Conservation (phyloP, 2,888 invertebrate genomes). For the Ophion obscuratus region DNA sequence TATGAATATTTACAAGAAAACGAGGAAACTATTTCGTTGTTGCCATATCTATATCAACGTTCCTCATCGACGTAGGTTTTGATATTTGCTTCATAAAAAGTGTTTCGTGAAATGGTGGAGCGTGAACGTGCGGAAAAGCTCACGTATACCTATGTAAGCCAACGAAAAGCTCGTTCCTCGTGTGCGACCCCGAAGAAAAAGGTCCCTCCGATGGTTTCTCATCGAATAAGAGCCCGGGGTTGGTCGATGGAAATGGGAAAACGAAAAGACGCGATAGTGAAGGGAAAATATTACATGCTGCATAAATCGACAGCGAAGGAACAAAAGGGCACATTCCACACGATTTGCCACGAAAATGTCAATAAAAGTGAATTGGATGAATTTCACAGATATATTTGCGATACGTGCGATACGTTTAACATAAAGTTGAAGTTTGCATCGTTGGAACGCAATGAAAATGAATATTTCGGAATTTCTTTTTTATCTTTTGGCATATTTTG, state of each 20-base stretch:
- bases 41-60: constrained; percentile 48
- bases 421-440: not conserved
- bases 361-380: not conserved
- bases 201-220: constrained; percentile 44
- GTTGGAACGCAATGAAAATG: too few species aligned
- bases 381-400: not conserved
- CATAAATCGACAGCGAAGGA: not conserved
- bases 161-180: constrained; percentile 29
- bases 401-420: not conserved
- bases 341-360: constrained; percentile 38
- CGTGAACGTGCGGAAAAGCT: constrained; percentile 42
- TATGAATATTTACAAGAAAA: constrained; percentile 27
- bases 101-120: constrained; percentile 35
- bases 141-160: constrained; percentile 26
- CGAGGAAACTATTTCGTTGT: constrained; percentile 41
- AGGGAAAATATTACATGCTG: constrained; percentile 10
- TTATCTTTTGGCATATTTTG: too few species aligned
- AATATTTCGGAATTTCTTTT: too few species aligned
- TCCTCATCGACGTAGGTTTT: constrained; percentile 33
- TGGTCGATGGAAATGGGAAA: constrained; percentile 37
- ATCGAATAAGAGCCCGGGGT: constrained; percentile 11
- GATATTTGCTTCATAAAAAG: constrained; percentile 60
- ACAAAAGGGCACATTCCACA: not conserved
- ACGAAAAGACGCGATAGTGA: not conserved
- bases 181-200: constrained; percentile 28